Base-by-base conservation (phyloP, 2,113 vertebrate genomes). In the Micromys minutus region DNA sequence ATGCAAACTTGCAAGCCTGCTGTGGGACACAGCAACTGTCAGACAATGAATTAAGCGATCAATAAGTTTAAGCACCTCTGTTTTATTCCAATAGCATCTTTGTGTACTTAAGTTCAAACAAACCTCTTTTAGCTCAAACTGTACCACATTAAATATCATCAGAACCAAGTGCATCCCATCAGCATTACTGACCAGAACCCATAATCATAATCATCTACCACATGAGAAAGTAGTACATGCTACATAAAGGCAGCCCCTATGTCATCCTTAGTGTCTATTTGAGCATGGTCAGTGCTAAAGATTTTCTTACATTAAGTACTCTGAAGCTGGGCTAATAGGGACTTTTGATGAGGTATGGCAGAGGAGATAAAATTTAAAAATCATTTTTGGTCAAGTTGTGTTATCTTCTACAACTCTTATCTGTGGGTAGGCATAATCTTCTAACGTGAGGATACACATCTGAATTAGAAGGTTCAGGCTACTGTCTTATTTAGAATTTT, bases 261-360 rank as follows among this genome's bases (percentile, higher is more conserved):
- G 0, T n/a, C 80, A 55, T 39, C 29, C 39, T 74, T 21, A 34
- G 34, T 8, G 88, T 65, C 39, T 5, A 89, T 17, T 24, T 7
- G 67, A 71, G 65, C 9, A 72, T 47, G 55, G 10, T 26, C 4
- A 47, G 17, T n/a, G 29, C 45, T 19, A n/a, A 24, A 80, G 71
- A 36, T 65, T 93, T 65, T 42, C 76, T 91, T 42, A 47, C 71
- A 42, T 26, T 76, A 83, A 93, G 15, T 93, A 6, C n/a, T 91
- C 57, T 87, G 55, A 90, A 93, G 57, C 34, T 36, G 47, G 8
- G 15, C 17, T 3, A 50, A 61, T 31, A n/a, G 31, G 26, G 0
- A 21, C 57, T n/a, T 55, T 59, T 65, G 7, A 80, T 77, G 80
- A 11, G 79, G 24, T 87, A 61, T 93, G 24, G 39, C 34, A 19